Base-by-base conservation (phyloP, 2,888 invertebrate genomes). In the Cyclophora albipunctata region DNA sequence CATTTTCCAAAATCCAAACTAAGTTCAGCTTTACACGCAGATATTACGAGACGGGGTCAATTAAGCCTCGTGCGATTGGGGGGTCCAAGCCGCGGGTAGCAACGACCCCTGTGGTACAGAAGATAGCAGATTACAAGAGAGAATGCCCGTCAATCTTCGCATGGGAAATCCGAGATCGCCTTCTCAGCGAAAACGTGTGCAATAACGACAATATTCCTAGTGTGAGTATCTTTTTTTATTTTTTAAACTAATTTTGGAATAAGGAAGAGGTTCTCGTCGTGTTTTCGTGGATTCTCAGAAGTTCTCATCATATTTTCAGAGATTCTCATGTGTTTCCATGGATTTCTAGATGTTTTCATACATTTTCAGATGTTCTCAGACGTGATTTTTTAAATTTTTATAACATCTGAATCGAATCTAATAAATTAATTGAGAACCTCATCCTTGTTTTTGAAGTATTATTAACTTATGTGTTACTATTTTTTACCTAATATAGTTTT, bases 81-180 rank as follows among this genome's bases (percentile, higher is more conserved):
- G 98, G 98, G 57, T 97, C 97, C 51, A 98, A 98, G 83, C 98
- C 98, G 6, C 92, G 98, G 65, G 98, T 98, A 53, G 98, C 97
- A 55, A 98, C 98, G 48, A 95, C 95, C 49, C 95, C 95, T 43
- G 98, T 98, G 60, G 98, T 98, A 62, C 93, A 93, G 84, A 97
- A 97, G 90, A 98, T 98, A 68, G 97, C 98, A 50, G 95, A 96
- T 79, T 98, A 97, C 92, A 98, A 98, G 89, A 90, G 98, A 49
- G 98, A 98, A 82, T 98, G 98, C 83, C 98, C 98, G 40, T 97
- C 97, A 67, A 98, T 98, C 84, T 98, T 98, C 90, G 98, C 98
- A 46, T 98, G 98, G 98, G 98, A 98, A 90, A 98, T 98, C 78
- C 90, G 98, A 49, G 98, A 98, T 76, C 93, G 98, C 74, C 92